phyloP scores from a whole-genome alignment of 2,797 vertebrate genomes.

The Pseudocheirus occidentalis region DNA sequence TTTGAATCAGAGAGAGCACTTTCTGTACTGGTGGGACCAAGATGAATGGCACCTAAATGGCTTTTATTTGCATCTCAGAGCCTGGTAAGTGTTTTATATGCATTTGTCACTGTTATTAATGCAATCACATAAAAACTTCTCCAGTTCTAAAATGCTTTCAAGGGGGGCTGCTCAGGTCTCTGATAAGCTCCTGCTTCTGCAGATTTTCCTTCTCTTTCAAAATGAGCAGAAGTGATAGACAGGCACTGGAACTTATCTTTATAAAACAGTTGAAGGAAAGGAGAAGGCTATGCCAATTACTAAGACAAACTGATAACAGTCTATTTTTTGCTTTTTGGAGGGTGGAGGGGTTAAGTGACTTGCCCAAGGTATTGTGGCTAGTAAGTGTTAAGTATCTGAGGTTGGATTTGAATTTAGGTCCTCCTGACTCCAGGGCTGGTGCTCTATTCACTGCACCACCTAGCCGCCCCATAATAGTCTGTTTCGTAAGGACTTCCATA shows the following conservation, averaged over 20 bases:
- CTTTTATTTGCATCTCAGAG: constrained; percentile 65
- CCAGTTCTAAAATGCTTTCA: constrained; percentile 69
- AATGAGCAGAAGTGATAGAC: constrained; percentile 70
- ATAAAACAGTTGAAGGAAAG: constrained; percentile 66
- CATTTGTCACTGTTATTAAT: constrained; percentile 78
- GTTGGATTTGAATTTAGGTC: too few relatives aligned
- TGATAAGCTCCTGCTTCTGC: constrained; percentile 61
- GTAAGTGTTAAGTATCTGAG: too few relatives aligned
- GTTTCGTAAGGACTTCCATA: constrained; percentile 59
- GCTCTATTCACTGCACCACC: too few relatives aligned
- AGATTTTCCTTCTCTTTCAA: constrained; percentile 77
- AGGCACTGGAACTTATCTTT: constrained; percentile 50
- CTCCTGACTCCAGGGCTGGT: too few relatives aligned
- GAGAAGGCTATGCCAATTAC: constrained; percentile 54
- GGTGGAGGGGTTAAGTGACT: too few relatives aligned
- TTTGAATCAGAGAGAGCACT: constrained; percentile 53
- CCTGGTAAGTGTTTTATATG: constrained; percentile 72
- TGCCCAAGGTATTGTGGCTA: too few relatives aligned
- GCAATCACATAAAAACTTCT: constrained; percentile 75
- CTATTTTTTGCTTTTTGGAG: constrained; percentile 4
- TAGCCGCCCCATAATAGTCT: neutral
- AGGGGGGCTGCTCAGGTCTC: constrained; percentile 70
- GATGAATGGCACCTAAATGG: constrained; percentile 75
- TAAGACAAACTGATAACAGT: constrained; percentile 62
- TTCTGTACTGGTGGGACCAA: constrained; percentile 69